These are phyloP conservation scores for Dryobota labecula DNA, from an alignment of 2,888 invertebrate species.

Conservation along the genomic window DNA sequence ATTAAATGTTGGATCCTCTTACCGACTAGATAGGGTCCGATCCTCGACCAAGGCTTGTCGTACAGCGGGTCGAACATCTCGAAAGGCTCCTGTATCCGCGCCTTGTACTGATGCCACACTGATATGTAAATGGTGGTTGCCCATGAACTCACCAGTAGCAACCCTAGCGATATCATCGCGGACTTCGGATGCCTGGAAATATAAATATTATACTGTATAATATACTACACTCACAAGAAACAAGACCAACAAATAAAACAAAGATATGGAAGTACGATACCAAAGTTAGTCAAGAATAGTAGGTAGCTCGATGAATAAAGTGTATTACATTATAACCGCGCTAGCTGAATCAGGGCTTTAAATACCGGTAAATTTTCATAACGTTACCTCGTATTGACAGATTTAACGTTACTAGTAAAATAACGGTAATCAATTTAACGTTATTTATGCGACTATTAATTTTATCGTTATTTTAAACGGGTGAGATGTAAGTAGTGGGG, in stretches of 20 bases:
- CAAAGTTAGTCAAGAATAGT: slow-evolving; percentile 41
- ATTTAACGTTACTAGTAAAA: too few relatives aligned
- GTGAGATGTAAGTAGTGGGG: too few relatives aligned
- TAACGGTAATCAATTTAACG: too few relatives aligned
- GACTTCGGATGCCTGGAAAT: slow-evolving; percentile 91
- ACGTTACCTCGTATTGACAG: too few relatives aligned
- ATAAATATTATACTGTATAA: slow-evolving; percentile 42
- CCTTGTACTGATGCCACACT: slow-evolving; percentile 93
- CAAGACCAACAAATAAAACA: slow-evolving; percentile 31
- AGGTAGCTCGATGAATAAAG: slow-evolving; percentile 40
- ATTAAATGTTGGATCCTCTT: slow-evolving; percentile 67
- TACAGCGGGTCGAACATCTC: slow-evolving; percentile 95
- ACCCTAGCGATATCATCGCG: slow-evolving; percentile 89
- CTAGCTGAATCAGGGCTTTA: slow-evolving; percentile 32
- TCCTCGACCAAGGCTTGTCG: slow-evolving; percentile 96
- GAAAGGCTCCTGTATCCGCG: slow-evolving; percentile 94
- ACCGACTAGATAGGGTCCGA: slow-evolving; percentile 95
- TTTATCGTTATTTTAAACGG: too few relatives aligned
- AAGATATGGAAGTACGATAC: slow-evolving; percentile 43
- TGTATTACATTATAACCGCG: slow-evolving; percentile 35
- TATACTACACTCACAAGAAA: slow-evolving; percentile 20
- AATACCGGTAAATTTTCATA: too few relatives aligned
- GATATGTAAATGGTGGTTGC: slow-evolving; percentile 94
- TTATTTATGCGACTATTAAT: too few relatives aligned
- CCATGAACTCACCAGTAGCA: slow-evolving; percentile 94